These are phyloP conservation scores for Tor tambroides DNA, from an alignment of 2,113 vertebrate species.

Conservation along the genomic window DNA sequence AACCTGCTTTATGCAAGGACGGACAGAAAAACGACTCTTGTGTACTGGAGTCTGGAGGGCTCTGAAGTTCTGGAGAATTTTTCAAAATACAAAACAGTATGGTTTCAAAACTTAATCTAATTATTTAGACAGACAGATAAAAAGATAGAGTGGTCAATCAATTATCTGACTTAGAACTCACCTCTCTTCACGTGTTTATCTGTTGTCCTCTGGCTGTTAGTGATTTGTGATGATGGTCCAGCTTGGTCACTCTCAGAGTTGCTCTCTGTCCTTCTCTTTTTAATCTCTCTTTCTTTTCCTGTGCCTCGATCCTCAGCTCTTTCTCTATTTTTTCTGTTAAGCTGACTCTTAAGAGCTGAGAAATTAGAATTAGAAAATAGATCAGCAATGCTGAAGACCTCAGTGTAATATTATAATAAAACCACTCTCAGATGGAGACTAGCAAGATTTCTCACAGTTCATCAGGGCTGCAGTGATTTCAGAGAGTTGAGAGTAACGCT, in stretches of 20 bases:
- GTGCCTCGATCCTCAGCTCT: neutral
- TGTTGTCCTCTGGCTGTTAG: neutral
- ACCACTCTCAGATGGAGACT: neutral
- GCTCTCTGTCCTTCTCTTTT: neutral
- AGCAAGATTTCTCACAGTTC: neutral
- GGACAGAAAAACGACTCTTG: neutral
- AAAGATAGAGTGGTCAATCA: neutral
- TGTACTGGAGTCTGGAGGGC: neutral
- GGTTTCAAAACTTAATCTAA: neutral
- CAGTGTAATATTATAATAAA: neutral
- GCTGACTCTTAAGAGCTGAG: neutral
- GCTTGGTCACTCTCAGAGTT: neutral
- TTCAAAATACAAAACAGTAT: neutral
- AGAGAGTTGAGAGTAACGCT: neutral
- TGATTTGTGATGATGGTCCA: neutral
- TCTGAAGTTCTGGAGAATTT: neutral
- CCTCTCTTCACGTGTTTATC: too few relatives aligned
- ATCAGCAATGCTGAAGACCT: neutral
- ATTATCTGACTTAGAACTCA: neutral
- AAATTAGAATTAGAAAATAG: neutral
- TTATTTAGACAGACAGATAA: neutral
- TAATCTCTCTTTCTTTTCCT: neutral
- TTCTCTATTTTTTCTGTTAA: neutral
- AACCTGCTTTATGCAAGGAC: neutral
- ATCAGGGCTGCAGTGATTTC: neutral